Conservation (phyloP, 1,140 invertebrate genomes). For the Phthorimaea operculella region DNA sequence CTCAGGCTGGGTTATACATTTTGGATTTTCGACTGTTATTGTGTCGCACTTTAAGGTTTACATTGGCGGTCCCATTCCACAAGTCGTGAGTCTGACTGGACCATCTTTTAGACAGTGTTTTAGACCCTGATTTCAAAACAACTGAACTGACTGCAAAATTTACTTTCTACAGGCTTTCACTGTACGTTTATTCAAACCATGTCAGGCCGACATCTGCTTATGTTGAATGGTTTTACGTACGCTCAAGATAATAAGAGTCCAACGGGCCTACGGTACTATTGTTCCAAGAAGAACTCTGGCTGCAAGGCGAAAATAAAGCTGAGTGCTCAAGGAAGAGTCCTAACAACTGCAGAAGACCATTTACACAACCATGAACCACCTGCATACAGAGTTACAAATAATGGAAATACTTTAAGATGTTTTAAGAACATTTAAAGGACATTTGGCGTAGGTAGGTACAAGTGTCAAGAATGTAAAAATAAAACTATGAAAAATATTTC, state of each 20-base stretch:
- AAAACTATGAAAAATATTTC: too few species aligned
- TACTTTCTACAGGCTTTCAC: neutral
- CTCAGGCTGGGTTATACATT: too few species aligned
- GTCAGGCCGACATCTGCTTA: neutral
- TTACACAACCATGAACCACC: constrained; percentile 8
- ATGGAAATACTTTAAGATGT: constrained; percentile 5
- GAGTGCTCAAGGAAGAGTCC: constrained; percentile 3
- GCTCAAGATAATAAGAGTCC: neutral
- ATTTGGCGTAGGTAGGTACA: too few species aligned
- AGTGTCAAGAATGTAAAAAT: too few species aligned
- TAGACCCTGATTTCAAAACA: too few species aligned
- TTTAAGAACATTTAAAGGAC: neutral
- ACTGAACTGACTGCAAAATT: too few species aligned
- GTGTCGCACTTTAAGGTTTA: too few species aligned
- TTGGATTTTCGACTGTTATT: too few species aligned
- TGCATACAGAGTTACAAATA: neutral
- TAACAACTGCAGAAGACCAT: neutral
- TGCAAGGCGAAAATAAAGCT: constrained; percentile 10
- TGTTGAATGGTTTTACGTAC: neutral
- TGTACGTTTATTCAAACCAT: neutral
- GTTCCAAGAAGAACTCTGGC: constrained; percentile 4
- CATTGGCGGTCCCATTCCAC: too few species aligned
- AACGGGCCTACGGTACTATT: constrained; percentile 3
- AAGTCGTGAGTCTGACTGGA: too few species aligned
- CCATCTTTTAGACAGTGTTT: too few species aligned